phyloP scores from a whole-genome alignment of 2,113 vertebrate species.

The Pteronura brasiliensis region DNA sequence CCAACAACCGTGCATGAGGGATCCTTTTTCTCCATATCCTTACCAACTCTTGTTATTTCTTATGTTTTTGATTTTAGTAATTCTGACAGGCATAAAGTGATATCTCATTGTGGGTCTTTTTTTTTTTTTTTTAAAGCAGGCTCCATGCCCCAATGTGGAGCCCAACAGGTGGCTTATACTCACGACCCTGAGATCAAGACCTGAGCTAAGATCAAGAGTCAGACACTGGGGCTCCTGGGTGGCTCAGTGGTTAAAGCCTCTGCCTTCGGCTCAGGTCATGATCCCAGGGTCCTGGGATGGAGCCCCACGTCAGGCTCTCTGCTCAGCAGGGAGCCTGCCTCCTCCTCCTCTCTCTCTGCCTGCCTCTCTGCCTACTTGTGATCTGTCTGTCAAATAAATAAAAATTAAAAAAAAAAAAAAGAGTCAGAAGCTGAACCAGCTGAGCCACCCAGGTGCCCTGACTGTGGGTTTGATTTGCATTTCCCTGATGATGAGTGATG shows the following conservation, averaged over 20 bases:
- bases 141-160: not conserved
- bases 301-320: too few species aligned
- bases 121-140: not conserved
- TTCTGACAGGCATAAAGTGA: not conserved
- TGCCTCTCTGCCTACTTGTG: too few species aligned
- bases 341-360: too few species aligned
- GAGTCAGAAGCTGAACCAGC: not conserved
- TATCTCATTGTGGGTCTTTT: not conserved
- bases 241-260: too few species aligned
- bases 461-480: not conserved
- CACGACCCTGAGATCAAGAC: not conserved
- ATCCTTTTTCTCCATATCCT: not conserved
- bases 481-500: not conserved
- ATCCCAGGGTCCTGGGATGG: too few species aligned
- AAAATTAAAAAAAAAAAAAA: too few species aligned
- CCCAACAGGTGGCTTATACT: not conserved
- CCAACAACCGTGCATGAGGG: not conserved
- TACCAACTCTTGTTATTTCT: not conserved
- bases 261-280: too few species aligned
- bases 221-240: too few species aligned
- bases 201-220: not conserved
- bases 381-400: too few species aligned
- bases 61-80: not conserved
- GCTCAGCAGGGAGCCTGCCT: too few species aligned
- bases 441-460: not conserved